Evolutionary conservation across 1,140 invertebrate species (phyloP), one percentile per base, ranked within the genome.

Genomic region (Papilio helenus): DNA sequence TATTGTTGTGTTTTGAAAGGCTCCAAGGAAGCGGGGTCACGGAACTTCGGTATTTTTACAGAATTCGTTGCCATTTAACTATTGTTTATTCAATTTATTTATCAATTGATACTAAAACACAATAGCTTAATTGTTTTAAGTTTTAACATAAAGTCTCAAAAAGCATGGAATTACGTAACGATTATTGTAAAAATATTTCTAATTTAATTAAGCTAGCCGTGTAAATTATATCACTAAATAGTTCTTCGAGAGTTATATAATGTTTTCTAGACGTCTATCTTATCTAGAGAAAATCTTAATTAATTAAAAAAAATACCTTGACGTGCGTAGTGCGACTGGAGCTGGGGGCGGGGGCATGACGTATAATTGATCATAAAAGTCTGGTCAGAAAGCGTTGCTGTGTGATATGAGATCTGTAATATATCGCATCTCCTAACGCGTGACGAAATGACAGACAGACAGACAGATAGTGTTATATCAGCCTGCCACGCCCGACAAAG

Each of bases 341-440:
- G n/a, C 16, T 18, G 51, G 18, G 51, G 51, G 18, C 73, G 49
- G 73, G 73, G 73, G 73, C 29, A 42, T 81, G 46, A 74, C 73
- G 65, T 82, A 68, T 68, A 42, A 80, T 76, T 71, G 44, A 77
- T 42, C 68, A 42, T 55, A 46, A 79, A 51, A 78, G 81, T 82
- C 79, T 82, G 81, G 61, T 82, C 81, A 82, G 81, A 82, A 82
- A 82, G 81, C 81, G 81, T 82, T 82, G 71, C 79, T 34, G 9
- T 51, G 74, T 73, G 79, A 82, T 80, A 78, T 73, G 79, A 12
- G 34, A 65, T 77, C 76, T 77, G n/a, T 65, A 44, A 77, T 58
- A 58, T 77, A 65, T 65, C 39, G 76, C 76, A 65, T n/a, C 42
- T 42, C n/a, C 20, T n/a, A 65, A 77, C 76, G 76, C 76, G 76